A percentile compares a stretch with the other conserved stretches of the same genome.
These are phyloP conservation scores for Drosophila orosa DNA, from an alignment of 1,140 invertebrate species.

Conservation along the genomic window DNA sequence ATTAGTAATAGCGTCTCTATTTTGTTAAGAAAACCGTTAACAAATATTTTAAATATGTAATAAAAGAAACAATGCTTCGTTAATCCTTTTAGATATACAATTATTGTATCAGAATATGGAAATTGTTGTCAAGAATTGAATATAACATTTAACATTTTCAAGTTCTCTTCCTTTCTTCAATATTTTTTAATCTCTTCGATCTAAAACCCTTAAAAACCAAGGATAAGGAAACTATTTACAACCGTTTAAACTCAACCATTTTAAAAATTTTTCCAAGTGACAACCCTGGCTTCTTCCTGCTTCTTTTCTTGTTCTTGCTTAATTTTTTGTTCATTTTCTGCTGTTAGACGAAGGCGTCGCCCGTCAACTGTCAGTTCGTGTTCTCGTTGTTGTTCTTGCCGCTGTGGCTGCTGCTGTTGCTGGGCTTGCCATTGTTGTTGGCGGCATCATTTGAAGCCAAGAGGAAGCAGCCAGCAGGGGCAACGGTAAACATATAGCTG, in stretches of 20 bases:
- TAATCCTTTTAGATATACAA: no score
- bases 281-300: neutral
- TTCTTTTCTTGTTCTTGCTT: neutral
- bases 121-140: neutral
- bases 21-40: no score
- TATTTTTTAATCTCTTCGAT: neutral
- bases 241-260: neutral
- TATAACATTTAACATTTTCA: neutral
- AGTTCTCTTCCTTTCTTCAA: neutral
- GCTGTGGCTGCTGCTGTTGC: neutral
- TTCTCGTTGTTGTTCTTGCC: conserved; percentile 47
- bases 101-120: neutral
- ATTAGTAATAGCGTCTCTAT: no score
- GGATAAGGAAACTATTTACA: neutral
- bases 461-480: conserved; percentile 31
- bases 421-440: conserved; percentile 40
- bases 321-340: conserved; percentile 14
- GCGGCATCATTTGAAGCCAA: conserved; percentile 56
- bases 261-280: neutral
- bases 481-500: conserved; percentile 66
- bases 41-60: no score
- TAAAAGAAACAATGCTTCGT: no score
- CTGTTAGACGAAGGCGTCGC: conserved; percentile 71
- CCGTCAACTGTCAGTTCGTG: conserved; percentile 54
- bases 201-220: neutral